Conservation (phyloP, 2,797 vertebrate genomes). For the Pteropus rufus region DNA sequence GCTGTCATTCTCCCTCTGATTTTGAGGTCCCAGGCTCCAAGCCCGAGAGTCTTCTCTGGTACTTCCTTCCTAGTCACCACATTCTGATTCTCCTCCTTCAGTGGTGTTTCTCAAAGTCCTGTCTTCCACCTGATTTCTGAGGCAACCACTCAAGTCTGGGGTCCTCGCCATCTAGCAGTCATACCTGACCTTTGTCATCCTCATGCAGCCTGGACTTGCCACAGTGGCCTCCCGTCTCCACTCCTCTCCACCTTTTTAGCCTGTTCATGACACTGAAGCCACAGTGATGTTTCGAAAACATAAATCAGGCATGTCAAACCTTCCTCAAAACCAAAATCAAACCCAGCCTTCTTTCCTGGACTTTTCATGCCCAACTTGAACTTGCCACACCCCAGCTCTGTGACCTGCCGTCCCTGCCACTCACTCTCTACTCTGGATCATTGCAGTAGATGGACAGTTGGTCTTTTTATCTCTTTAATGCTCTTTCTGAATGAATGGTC, state of each 20-base stretch:
- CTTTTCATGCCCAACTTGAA: fast-evolving
- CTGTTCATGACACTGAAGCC: neutral
- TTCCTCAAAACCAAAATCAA: neutral
- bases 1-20: neutral
- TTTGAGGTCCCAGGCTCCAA: neutral
- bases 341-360: neutral
- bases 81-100: neutral
- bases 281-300: neutral
- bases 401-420: neutral
- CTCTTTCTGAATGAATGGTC: neutral
- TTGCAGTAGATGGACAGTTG: neutral
- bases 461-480: neutral
- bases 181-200: neutral
- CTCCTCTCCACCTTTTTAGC: neutral
- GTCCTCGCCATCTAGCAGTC: neutral
- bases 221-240: neutral
- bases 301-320: too few relatives aligned
- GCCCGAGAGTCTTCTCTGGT: neutral
- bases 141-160: neutral
- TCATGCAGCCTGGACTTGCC: neutral
- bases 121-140: neutral
- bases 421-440: neutral
- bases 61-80: neutral
- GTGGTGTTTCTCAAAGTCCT: neutral
- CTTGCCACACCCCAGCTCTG: neutral